Percentiles rank a stretch among this genome's conserved stretches.
These are phyloP conservation scores for Cataglyphis hispanica DNA, from an alignment of 1,140 invertebrate species.

Conservation along the genomic window DNA sequence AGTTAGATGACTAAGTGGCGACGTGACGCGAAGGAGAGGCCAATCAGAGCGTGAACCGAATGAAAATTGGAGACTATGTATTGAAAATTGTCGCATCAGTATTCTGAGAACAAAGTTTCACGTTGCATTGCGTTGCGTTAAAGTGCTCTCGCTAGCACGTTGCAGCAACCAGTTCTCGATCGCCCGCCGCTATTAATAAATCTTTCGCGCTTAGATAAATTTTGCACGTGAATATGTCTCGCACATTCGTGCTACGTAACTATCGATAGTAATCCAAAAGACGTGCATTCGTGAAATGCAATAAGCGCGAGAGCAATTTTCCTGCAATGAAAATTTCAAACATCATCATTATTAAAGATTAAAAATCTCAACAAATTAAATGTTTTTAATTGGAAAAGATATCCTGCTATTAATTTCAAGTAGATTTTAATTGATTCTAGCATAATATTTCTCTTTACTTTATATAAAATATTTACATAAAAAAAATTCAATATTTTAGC, in stretches of 20 bases:
- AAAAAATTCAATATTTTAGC: not conserved
- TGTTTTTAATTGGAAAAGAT: not conserved
- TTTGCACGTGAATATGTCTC: constrained; percentile 26
- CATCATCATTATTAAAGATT: not conserved
- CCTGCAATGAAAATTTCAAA: constrained; percentile 2
- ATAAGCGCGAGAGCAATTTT: not conserved
- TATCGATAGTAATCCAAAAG: not conserved
- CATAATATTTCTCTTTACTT: not conserved
- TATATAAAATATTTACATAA: not conserved
- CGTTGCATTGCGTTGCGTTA: constrained; percentile 22
- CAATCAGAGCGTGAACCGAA: constrained; percentile 45
- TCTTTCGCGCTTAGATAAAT: constrained; percentile 59
- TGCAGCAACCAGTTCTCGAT: constrained; percentile 2
- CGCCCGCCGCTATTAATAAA: constrained; percentile 64
- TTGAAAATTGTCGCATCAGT: constrained; percentile 45
- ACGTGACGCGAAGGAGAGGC: not conserved
- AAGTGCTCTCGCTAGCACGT: not conserved
- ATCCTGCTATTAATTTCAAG: not conserved
- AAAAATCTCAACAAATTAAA: not conserved
- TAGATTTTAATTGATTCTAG: not conserved
- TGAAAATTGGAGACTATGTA: constrained; percentile 35
- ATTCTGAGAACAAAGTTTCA: constrained; percentile 46
- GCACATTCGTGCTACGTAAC: not conserved
- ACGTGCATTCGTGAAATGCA: not conserved
- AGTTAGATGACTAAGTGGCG: constrained; percentile 14